Conservation (phyloP, 2,113 vertebrate genomes). For the Corvus hawaiiensis region DNA sequence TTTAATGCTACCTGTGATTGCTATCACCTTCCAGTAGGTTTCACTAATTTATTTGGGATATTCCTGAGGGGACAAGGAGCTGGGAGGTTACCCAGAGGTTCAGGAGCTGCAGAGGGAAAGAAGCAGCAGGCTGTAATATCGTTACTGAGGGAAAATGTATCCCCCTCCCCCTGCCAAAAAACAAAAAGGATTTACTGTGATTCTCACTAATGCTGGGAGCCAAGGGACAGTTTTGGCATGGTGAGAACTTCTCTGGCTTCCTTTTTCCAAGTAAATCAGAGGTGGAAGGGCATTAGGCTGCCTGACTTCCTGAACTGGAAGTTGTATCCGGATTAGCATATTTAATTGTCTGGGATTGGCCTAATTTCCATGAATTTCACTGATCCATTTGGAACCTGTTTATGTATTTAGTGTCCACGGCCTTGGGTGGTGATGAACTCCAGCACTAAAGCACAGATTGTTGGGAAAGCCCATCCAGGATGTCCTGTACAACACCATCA, state of each 20-base stretch:
- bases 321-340: constrained; percentile 28
- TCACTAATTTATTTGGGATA: constrained; percentile 13
- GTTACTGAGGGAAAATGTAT: background rate
- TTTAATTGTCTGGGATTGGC: constrained; percentile 29
- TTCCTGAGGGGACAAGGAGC: background rate
- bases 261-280: background rate
- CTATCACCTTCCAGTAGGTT: constrained; percentile 1
- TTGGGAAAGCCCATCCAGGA: constrained; percentile 9
- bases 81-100: background rate
- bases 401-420: background rate
- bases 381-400: background rate
- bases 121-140: background rate
- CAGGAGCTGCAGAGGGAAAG: background rate
- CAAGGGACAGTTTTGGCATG: constrained; percentile 21
- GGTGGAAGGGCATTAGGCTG: constrained; percentile 12
- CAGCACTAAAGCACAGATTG: background rate
- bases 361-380: background rate
- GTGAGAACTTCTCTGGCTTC: constrained; percentile 8
- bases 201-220: background rate
- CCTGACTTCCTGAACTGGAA: constrained; percentile 34
- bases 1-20: background rate
- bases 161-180: background rate
- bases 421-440: background rate
- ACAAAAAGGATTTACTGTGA: background rate
- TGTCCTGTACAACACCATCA: constrained; percentile 21